Conservation (phyloP, 2,113 vertebrate species). For the Machaerirhynchus nigripectus region DNA sequence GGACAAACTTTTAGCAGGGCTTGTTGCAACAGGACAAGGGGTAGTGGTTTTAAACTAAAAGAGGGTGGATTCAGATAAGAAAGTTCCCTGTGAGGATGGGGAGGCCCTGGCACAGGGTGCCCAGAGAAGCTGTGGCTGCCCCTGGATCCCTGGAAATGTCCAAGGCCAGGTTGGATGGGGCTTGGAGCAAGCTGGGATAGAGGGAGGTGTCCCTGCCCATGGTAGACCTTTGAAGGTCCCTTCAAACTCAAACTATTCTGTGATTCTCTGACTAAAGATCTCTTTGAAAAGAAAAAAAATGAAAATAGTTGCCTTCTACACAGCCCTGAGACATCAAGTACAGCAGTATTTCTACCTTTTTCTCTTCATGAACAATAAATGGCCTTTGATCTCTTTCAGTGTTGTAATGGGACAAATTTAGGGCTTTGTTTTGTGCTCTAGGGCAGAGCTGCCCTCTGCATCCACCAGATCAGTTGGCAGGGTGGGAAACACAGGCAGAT, state of each 20-base stretch:
- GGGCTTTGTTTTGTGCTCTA: not conserved
- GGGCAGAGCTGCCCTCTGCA: not conserved
- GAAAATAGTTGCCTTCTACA: not conserved
- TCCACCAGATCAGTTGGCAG: not conserved
- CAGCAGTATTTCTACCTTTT: not conserved
- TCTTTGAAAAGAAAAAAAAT: not conserved
- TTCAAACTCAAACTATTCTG: not conserved
- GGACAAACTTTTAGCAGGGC: not conserved
- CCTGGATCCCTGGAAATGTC: not conserved
- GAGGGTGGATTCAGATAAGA: not conserved
- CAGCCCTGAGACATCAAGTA: not conserved
- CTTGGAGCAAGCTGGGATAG: rapidly evolving
- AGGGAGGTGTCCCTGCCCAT: not conserved
- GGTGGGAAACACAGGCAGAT: not conserved
- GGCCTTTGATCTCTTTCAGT: not conserved
- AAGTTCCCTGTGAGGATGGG: not conserved
- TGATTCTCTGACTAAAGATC: not conserved
- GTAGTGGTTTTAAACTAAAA: not conserved
- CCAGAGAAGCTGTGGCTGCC: not conserved
- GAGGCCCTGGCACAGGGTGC: not conserved
- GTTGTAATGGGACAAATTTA: not conserved
- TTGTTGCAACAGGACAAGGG: not conserved
- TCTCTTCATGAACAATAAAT: not conserved
- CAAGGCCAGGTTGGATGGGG: rapidly evolving
- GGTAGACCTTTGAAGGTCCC: not conserved